A percentile compares a stretch with the other conserved stretches of the same genome.
Evolutionary conservation across 2,888 invertebrate genomes (phyloP).

Genomic region (Drosophila suboccidentalis): DNA sequence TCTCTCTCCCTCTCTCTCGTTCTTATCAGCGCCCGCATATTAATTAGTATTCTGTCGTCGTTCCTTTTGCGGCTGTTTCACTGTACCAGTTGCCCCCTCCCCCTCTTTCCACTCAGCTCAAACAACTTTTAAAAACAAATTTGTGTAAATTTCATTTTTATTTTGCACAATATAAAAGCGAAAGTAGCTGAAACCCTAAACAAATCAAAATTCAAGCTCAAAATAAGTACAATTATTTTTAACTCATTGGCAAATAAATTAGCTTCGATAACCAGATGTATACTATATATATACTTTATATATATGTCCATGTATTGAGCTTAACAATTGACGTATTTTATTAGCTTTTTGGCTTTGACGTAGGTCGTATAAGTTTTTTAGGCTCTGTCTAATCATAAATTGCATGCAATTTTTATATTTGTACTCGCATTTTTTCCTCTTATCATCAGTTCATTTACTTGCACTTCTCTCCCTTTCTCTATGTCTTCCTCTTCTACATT

Average conservation of each 20-base stretch:
- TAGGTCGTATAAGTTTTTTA: slow-evolving; percentile 55
- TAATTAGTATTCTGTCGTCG: slow-evolving; percentile 46
- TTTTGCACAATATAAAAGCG: slow-evolving; percentile 54
- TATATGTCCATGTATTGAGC: slow-evolving; percentile 3
- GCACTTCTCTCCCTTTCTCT: neutral
- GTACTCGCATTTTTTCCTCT: slow-evolving; percentile 16
- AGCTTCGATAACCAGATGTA: slow-evolving; percentile 4
- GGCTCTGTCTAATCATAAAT: slow-evolving; percentile 49
- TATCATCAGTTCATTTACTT: slow-evolving; percentile 19
- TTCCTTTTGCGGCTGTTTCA: slow-evolving; percentile 25
- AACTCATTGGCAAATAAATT: slow-evolving; percentile 24
- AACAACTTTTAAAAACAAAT: slow-evolving; percentile 40
- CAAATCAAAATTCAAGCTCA: slow-evolving; percentile 16
- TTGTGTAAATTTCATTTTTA: slow-evolving; percentile 47
- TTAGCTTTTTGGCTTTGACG: slow-evolving; percentile 61
- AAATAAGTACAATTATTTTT: slow-evolving; percentile 16
- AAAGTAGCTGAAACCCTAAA: slow-evolving; percentile 55
- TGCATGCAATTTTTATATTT: slow-evolving; percentile 34
- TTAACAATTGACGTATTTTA: slow-evolving; percentile 36
- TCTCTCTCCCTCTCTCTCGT: slow-evolving; percentile 1
- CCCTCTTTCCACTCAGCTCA: neutral
- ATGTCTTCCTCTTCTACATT: neutral
- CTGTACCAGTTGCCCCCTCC: slow-evolving; percentile 15
- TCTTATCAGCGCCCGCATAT: slow-evolving; percentile 55
- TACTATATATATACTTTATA: neutral